Evolutionary conservation across 53 echinoderm and acorn worm genomes (phyloP).

Genomic region (Pentamera pediparva): DNA sequence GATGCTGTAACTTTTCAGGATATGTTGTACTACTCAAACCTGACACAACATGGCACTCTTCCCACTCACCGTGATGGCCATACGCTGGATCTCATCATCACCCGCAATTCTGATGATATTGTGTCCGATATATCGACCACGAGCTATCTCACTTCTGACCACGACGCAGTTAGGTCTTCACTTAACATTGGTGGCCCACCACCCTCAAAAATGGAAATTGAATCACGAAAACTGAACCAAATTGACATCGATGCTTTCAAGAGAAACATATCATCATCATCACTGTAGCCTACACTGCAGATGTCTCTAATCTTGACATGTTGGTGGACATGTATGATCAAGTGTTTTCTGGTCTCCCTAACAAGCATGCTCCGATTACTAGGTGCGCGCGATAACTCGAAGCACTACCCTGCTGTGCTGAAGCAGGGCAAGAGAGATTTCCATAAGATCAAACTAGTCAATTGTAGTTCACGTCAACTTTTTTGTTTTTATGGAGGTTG

Average conservation of each 20-base stretch:
- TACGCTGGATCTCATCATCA: conserved; percentile 31
- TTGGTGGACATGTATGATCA: neutral
- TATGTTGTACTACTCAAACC: conserved; percentile 32
- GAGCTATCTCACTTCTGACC: conserved; percentile 31
- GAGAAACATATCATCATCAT: neutral
- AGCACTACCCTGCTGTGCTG: neutral
- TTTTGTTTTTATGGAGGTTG: neutral
- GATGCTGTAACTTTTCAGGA: conserved; percentile 35
- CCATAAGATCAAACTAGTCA: neutral
- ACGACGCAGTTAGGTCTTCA: conserved; percentile 22
- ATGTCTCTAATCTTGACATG: neutral
- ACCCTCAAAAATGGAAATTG: neutral
- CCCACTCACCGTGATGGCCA: conserved; percentile 23
- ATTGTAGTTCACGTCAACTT: neutral
- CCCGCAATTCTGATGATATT: conserved; percentile 13
- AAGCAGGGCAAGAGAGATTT: neutral
- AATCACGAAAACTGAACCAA: neutral
- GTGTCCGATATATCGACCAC: conserved; percentile 1
- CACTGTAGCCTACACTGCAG: neutral
- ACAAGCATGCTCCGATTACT: neutral
- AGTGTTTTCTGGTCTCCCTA: neutral
- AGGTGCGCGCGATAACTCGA: neutral
- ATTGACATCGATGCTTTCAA: neutral
- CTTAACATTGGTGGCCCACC: conserved; percentile 1
- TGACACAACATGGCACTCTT: conserved; percentile 56